These are phyloP conservation scores for Helicoverpa zea DNA, from an alignment of 1,140 invertebrate species.

Conservation along the genomic window DNA sequence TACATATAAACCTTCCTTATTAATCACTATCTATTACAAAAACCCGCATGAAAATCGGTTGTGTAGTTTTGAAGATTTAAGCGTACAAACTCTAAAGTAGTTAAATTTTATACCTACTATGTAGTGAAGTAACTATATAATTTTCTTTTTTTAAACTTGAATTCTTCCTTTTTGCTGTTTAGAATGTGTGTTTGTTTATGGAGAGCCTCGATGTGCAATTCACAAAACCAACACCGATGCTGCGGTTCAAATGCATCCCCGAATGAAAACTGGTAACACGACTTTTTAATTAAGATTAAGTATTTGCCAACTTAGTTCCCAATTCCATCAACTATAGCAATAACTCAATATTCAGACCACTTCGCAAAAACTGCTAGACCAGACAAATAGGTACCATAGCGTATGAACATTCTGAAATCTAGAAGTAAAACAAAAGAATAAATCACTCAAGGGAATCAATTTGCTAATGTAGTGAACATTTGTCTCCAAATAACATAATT, in stretches of 20 bases:
- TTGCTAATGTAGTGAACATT: slow-evolving; percentile 32
- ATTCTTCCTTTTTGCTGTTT: slow-evolving; percentile 28
- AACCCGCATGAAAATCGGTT: too few species aligned
- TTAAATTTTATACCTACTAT: too few species aligned
- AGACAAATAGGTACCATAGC: not conserved
- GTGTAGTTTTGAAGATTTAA: too few species aligned
- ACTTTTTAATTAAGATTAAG: not conserved
- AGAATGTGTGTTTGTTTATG: slow-evolving; percentile 71
- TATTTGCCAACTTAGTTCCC: not conserved
- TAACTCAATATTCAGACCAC: not conserved
- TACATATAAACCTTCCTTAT: too few species aligned
- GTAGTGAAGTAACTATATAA: too few species aligned
- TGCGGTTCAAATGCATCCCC: slow-evolving; percentile 48
- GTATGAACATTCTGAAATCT: not conserved
- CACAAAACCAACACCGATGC: slow-evolving; percentile 56
- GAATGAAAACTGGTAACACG: not conserved
- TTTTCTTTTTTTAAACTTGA: too few species aligned
- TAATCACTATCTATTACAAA: too few species aligned
- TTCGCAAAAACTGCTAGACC: not conserved
- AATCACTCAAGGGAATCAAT: slow-evolving; percentile 32
- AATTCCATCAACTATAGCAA: not conserved
- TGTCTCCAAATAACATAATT: slow-evolving; percentile 32
- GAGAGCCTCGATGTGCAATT: slow-evolving; percentile 59
- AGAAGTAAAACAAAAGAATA: slow-evolving; percentile 13
- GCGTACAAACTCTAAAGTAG: too few species aligned